Evolutionary conservation across 2,113 vertebrate species (phyloP).

Genomic region (Gavia stellata): DNA sequence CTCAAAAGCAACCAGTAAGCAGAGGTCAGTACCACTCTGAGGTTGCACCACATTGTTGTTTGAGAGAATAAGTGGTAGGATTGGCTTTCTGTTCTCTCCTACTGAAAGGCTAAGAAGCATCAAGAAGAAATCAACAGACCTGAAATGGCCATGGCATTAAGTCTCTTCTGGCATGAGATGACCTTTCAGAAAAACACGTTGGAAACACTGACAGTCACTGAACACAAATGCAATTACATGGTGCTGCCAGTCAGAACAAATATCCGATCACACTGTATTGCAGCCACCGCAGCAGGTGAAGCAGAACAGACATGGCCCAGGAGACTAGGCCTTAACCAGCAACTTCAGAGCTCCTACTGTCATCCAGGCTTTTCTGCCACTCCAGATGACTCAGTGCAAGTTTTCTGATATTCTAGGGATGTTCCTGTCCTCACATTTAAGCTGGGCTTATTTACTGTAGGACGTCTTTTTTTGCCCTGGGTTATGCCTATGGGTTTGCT

Average conservation of each 20-base stretch:
- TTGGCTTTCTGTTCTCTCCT: neutral
- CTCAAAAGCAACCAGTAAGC: neutral
- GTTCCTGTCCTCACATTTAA: neutral
- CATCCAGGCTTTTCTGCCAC: neutral
- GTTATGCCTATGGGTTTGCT: neutral
- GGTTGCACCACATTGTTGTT: neutral
- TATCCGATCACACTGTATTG: neutral
- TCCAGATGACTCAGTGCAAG: neutral
- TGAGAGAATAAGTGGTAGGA: neutral
- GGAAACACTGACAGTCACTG: conserved; percentile 33
- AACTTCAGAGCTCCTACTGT: neutral
- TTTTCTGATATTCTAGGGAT: neutral
- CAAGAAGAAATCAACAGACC: neutral
- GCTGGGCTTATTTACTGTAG: neutral
- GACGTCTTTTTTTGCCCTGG: neutral
- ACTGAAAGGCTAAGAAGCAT: neutral
- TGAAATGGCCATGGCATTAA: neutral
- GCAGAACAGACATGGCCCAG: neutral
- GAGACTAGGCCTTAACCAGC: neutral
- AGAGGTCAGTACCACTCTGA: neutral
- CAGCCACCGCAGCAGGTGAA: neutral
- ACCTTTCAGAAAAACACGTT: conserved; percentile 24
- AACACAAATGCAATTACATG: conserved; percentile 61
- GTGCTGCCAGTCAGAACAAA: conserved; percentile 60
- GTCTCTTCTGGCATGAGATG: conserved; percentile 30